phyloP scores from a whole-genome alignment of 2,888 invertebrate genomes.

The Serrognathus titanus region DNA sequence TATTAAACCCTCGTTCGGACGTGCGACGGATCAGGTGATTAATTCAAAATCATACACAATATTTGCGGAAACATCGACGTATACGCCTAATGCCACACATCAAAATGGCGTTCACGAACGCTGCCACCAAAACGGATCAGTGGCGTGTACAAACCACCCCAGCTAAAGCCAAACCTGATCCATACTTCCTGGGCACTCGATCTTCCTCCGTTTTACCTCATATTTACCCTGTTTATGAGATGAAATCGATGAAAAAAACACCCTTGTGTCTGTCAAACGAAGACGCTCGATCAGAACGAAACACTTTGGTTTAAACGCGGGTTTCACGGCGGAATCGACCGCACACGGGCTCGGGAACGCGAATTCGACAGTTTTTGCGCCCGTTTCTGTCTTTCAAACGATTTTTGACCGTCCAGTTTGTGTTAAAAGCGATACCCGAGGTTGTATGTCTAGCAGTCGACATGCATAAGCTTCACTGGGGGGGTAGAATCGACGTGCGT shows the following conservation, averaged over 20 bases:
- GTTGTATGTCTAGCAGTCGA: conserved; percentile 37
- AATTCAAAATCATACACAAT: conserved; percentile 1
- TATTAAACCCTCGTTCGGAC: no score
- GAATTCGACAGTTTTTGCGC: conserved; percentile 1
- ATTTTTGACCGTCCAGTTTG: conserved; percentile 19
- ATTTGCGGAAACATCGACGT: conserved; percentile 26
- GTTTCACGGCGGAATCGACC: no score
- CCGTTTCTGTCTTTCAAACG: conserved; percentile 8
- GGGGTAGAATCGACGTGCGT: conserved; percentile 40
- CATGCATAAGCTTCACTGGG: conserved; percentile 38
- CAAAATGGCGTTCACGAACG: conserved; percentile 39
- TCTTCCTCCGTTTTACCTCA: neutral
- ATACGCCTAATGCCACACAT: conserved; percentile 40
- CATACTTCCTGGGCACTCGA: neutral
- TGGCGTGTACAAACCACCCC: conserved; percentile 3
- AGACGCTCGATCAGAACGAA: neutral
- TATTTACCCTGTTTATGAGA: conserved; percentile 8
- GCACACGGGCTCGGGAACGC: no score
- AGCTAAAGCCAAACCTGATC: neutral
- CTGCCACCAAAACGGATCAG: conserved; percentile 7
- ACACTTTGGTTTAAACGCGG: neutral
- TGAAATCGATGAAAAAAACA: conserved; percentile 13
- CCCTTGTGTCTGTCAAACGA: conserved; percentile 15
- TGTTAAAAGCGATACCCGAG: conserved; percentile 29
- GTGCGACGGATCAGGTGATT: neutral